Evolutionary conservation across 1,140 invertebrate species (phyloP).

Genomic region (Drosophila ironensis): DNA sequence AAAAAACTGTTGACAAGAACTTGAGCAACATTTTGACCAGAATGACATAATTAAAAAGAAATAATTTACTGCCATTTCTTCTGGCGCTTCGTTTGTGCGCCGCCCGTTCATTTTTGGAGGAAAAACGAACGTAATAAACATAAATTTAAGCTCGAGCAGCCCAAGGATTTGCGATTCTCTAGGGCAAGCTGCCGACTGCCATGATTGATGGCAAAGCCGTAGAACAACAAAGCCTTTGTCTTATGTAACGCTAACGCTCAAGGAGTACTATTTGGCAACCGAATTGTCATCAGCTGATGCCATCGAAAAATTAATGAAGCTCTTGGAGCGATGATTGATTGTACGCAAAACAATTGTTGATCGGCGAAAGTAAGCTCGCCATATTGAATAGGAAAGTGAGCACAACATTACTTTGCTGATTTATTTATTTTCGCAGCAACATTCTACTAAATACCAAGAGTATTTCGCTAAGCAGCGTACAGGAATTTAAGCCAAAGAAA

Average conservation of each 20-base stretch:
- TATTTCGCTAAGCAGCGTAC: constrained; percentile 40
- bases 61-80: constrained; percentile 56
- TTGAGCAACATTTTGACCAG: constrained; percentile 31
- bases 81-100: neutral
- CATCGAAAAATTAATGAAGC: constrained; percentile 58
- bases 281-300: constrained; percentile 67
- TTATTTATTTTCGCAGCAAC: neutral
- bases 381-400: neutral
- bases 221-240: constrained; percentile 44
- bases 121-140: constrained; percentile 53
- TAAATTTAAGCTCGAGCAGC: constrained; percentile 50
- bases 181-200: constrained; percentile 37
- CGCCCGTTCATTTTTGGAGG: neutral
- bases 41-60: constrained; percentile 75
- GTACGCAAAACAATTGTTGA: constrained; percentile 31
- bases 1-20: constrained; percentile 37
- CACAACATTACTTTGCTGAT: neutral
- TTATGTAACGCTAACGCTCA: constrained; percentile 37
- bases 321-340: constrained; percentile 51
- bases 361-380: neutral
- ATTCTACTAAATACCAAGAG: constrained; percentile 27
- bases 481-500: constrained; percentile 64
- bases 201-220: constrained; percentile 56
- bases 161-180: constrained; percentile 35
- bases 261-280: constrained; percentile 31